Percentiles rank a stretch among this genome's conserved stretches.
Evolutionary conservation across 2,888 invertebrate species (phyloP).

Genomic region (Monopis laevigella): DNA sequence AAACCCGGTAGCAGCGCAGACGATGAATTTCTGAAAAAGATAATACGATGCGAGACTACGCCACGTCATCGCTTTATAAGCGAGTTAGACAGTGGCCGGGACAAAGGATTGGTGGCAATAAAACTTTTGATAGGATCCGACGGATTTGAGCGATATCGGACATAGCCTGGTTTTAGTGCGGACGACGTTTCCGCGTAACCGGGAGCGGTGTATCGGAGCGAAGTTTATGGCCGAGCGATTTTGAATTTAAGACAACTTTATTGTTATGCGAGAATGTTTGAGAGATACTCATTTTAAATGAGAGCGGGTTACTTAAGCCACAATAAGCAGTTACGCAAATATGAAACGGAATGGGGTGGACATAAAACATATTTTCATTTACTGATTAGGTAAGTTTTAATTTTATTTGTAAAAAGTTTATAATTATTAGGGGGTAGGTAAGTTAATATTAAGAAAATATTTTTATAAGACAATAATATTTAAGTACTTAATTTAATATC

Average conservation of each 20-base stretch:
- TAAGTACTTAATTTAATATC: too few species aligned
- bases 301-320: slow-evolving; percentile 5
- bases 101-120: slow-evolving; percentile 50
- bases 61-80: slow-evolving; percentile 47
- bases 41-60: slow-evolving; percentile 31
- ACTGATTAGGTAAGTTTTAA: too few species aligned
- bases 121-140: slow-evolving; percentile 61
- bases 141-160: slow-evolving; percentile 56
- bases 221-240: slow-evolving; percentile 9
- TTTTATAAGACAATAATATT: too few species aligned
- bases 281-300: slow-evolving; percentile 7
- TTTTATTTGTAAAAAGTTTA: too few species aligned
- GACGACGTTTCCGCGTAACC: slow-evolving; percentile 18
- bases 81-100: slow-evolving; percentile 39
- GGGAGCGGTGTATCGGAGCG: slow-evolving; percentile 5
- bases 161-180: slow-evolving; percentile 49
- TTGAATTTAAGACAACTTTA: slow-evolving; percentile 9
- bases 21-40: slow-evolving; percentile 66
- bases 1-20: slow-evolving; percentile 51
- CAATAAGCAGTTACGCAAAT: too few species aligned
- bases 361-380: too few species aligned
- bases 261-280: slow-evolving; percentile 4
- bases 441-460: too few species aligned
- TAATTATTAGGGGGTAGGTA: too few species aligned
- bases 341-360: too few species aligned